Evolutionary conservation across 2,113 vertebrate genomes (phyloP).

Genomic region (Oenanthe melanoleuca): DNA sequence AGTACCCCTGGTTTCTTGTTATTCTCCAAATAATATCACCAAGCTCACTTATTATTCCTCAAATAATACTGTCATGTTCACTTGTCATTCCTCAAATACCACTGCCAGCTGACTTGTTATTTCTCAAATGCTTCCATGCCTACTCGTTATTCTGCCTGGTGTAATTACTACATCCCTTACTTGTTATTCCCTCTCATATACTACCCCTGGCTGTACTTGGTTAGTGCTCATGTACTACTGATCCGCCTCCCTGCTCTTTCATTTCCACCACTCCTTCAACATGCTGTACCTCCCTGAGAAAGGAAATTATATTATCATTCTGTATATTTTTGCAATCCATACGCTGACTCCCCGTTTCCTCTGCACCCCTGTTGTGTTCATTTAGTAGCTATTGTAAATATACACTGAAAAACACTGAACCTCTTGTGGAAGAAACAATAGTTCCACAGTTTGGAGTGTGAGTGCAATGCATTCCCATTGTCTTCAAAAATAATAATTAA

Average conservation of each 20-base stretch:
- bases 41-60: slow-evolving; percentile 65
- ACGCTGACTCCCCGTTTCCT: neutral
- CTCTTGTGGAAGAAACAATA: neutral
- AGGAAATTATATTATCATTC: neutral
- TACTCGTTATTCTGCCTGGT: slow-evolving; percentile 35
- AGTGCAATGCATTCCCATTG: neutral
- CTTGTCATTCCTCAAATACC: slow-evolving; percentile 63
- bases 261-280: neutral
- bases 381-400: slow-evolving; percentile 33
- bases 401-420: neutral
- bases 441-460: neutral
- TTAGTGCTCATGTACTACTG: slow-evolving; percentile 35
- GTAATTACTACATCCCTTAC: slow-evolving; percentile 68
- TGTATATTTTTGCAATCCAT: slow-evolving; percentile 1
- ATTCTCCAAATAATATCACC: slow-evolving; percentile 62
- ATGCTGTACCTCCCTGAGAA: neutral
- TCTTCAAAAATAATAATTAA: neutral
- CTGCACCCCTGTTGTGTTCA: neutral
- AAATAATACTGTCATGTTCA: slow-evolving; percentile 66
- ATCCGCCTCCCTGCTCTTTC: slow-evolving; percentile 20
- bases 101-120: slow-evolving; percentile 60
- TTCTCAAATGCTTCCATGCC: slow-evolving; percentile 55
- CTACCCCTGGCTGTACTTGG: slow-evolving; percentile 29
- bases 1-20: slow-evolving; percentile 54
- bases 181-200: slow-evolving; percentile 65